A percentile compares a stretch with the other conserved stretches of the same genome.
Conservation (phyloP, 2,888 invertebrate species). For the Himalopsyche kuldschensis region DNA sequence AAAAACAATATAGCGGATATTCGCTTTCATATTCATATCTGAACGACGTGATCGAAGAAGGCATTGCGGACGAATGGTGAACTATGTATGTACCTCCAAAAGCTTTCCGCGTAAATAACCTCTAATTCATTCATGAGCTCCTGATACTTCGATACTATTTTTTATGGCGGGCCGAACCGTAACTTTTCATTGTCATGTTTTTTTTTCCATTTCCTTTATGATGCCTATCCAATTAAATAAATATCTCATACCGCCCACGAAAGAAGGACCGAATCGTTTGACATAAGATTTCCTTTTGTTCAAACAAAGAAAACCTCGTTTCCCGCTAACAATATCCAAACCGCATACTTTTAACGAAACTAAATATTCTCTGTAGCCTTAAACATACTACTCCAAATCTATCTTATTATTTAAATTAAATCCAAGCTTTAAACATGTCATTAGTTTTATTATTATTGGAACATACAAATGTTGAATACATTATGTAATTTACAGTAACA, state of each 20-base stretch:
- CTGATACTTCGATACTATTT: conserved; percentile 20
- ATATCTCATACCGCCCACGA: neutral
- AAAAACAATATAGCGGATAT: no score
- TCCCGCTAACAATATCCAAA: neutral
- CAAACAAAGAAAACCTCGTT: neutral
- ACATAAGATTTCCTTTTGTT: neutral
- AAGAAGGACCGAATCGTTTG: neutral
- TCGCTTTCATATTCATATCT: neutral
- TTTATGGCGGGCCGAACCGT: conserved; percentile 15
- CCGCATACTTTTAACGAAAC: no score
- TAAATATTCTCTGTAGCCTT: no score
- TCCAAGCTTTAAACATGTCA: no score
- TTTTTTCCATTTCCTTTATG: neutral
- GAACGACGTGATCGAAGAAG: neutral
- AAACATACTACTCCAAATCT: no score
- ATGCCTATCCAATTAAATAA: neutral
- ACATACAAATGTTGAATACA: no score
- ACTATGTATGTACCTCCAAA: neutral
- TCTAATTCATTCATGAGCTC: conserved; percentile 38
- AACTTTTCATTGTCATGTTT: conserved; percentile 7
- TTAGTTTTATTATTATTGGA: no score
- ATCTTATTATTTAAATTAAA: no score
- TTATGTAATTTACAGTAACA: no score
- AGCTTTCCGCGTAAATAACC: conserved; percentile 19
- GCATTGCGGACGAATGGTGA: neutral